Evolutionary conservation across 2,113 vertebrate species (phyloP), one percentile per base, ranked within the genome.

Genomic region (Perognathus longimembris): DNA sequence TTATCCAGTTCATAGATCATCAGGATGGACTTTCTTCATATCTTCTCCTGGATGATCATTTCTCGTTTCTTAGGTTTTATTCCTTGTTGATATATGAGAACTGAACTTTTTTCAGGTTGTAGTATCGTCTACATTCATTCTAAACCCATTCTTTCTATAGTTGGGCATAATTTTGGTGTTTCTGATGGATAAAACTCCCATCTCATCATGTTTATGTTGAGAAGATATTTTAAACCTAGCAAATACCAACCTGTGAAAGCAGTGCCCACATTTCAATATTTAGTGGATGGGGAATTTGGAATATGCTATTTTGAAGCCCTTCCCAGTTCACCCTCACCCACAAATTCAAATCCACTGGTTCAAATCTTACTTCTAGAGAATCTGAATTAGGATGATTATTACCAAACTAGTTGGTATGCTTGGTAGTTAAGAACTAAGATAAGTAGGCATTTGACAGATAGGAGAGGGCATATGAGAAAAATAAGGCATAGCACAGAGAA

Each of bases 141-240:
- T 90, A 86, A 82, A n/a, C 67, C 61, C 74, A n/a, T 92, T 93
- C 40, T 83, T 90, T 89, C 77, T 88, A 80, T 82, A 54, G 50
- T 63, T 94, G 61, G 70, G 57, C 24, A 54, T 63, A 69, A 59
- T 57, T 67, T 88, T 67, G 42, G 61, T 24, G 32, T 92, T 87
- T 79, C 32, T 76, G 15, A 57, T 95, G 61, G 67, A n/a, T 30
- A 90, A 59, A 91, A 34, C n/a, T 90, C 50, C 73, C 20, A 28
- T 95, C 84, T 93, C 63, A 66, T 7, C 57, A 89, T 81, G 78
- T 90, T 90, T 38, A 30, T 64, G 77, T 93, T 85, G 75, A 81
- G 93, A 75, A 71, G 70, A 26, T 81, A 90, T 94, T 90, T 88
- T 42, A 82, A 87, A 79, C 38, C 24, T 59, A 81, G 1, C 59